Conservation (phyloP, 92 coral and sea anemone species). For the Meandrina meandrites region DNA sequence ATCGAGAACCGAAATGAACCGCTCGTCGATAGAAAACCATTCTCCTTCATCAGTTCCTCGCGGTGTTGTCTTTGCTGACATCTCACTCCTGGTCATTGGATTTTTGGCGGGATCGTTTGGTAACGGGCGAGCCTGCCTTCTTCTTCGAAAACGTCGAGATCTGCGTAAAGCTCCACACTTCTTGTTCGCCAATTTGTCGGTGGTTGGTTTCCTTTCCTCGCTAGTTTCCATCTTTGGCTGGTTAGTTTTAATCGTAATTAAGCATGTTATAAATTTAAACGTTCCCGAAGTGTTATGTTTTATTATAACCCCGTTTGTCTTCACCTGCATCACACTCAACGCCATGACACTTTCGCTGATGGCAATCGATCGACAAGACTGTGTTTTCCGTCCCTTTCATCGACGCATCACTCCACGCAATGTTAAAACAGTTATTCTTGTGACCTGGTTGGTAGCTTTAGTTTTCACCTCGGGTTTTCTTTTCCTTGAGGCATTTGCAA, state of each 20-base stretch:
- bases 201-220: slow-evolving; percentile 2
- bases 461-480: not conserved
- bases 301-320: not conserved
- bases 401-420: slow-evolving; percentile 6
- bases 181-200: not conserved
- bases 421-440: not conserved
- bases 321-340: not conserved
- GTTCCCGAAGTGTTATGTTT: not conserved
- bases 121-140: not conserved
- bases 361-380: slow-evolving; percentile 21
- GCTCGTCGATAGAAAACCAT: not conserved
- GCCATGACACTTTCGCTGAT: not conserved
- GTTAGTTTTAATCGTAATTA: not conserved
- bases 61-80: slow-evolving; percentile 9
- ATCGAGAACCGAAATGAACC: not conserved
- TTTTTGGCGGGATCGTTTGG: not conserved
- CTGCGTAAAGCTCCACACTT: not conserved
- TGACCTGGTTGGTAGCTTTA: not conserved
- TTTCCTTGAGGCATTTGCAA: not conserved
- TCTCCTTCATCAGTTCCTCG: not conserved
- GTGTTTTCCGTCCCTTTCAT: slow-evolving; percentile 21
- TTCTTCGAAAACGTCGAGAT: not conserved
- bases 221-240: slow-evolving; percentile 6
- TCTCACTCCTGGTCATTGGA: slow-evolving; percentile 17
- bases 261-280: not conserved